Evolutionary conservation across 2,113 vertebrate species (phyloP).

Genomic region (Neodontobutis hainanensis): DNA sequence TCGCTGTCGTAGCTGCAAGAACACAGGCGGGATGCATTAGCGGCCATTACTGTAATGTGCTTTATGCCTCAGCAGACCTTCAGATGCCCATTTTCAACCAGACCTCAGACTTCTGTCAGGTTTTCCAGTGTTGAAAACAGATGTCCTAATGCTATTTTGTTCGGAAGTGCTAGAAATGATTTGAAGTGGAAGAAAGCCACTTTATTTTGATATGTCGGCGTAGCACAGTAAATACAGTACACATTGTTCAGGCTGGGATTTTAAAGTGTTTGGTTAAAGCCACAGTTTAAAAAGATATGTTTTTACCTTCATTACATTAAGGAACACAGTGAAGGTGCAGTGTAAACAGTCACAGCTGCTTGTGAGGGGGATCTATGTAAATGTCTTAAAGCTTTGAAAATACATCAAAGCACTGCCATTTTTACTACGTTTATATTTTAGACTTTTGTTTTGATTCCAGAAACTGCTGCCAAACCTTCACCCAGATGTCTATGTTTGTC

Average conservation of each 20-base stretch:
- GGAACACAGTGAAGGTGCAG: neutral
- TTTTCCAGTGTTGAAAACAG: too few relatives aligned
- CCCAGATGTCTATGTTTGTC: neutral
- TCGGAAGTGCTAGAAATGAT: neutral
- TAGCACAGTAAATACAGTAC: too few relatives aligned
- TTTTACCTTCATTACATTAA: slow-evolving; percentile 1
- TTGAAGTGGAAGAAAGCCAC: too few relatives aligned
- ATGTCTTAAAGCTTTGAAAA: slow-evolving; percentile 2
- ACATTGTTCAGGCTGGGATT: too few relatives aligned
- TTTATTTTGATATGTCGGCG: too few relatives aligned
- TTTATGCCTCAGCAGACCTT: neutral
- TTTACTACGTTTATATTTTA: slow-evolving; percentile 1
- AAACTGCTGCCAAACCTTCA: neutral
- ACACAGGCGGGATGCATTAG: slow-evolving; percentile 12
- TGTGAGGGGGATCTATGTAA: neutral
- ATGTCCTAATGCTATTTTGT: neutral
- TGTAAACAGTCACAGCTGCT: neutral
- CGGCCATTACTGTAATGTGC: slow-evolving; percentile 3
- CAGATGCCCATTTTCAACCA: too few relatives aligned
- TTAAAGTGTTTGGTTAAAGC: neutral
- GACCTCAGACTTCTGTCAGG: too few relatives aligned
- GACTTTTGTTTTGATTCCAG: neutral
- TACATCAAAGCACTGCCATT: slow-evolving; percentile 4
- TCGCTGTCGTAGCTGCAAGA: slow-evolving; percentile 93
- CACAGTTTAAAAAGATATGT: neutral